A percentile compares a stretch with the other conserved stretches of the same genome.
phyloP scores from a whole-genome alignment of 2,797 vertebrate genomes.

The Borostomias antarcticus region DNA sequence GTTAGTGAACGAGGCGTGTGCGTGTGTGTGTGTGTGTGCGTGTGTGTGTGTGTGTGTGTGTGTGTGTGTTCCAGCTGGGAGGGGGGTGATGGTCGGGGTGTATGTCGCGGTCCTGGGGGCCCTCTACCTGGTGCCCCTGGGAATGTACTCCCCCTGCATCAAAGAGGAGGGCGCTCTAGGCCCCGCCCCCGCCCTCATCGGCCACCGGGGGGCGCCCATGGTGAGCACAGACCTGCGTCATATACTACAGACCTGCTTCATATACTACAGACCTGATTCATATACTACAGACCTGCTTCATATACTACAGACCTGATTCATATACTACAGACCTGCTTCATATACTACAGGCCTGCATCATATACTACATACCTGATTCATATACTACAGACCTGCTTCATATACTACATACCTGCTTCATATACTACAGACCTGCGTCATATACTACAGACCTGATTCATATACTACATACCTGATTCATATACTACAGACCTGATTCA shows the following conservation, averaged over 20 bases:
- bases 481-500: too few relatives aligned
- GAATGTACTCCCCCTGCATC: constrained; percentile 90
- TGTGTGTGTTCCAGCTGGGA: constrained; percentile 70
- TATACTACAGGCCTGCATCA: too few relatives aligned
- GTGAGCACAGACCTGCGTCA: constrained; percentile 63
- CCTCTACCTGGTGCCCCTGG: constrained; percentile 86
- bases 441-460: too few relatives aligned
- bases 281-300: too few relatives aligned
- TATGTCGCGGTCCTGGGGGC: constrained; percentile 80
- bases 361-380: too few relatives aligned
- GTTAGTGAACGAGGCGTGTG: not conserved
- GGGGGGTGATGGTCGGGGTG: constrained; percentile 70
- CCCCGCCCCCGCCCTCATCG: constrained; percentile 83
- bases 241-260: not conserved
- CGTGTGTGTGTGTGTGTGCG: not conserved
- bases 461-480: too few relatives aligned
- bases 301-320: too few relatives aligned
- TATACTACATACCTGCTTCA: too few relatives aligned
- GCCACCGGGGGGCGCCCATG: constrained; percentile 92
- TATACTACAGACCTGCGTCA: too few relatives aligned
- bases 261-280: not conserved
- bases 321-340: too few relatives aligned
- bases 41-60: not conserved
- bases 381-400: too few relatives aligned
- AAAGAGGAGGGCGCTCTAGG: constrained; percentile 79